Percentiles rank a stretch among this genome's conserved stretches.
These are phyloP conservation scores for Echeneis naucrates DNA, from an alignment of 2,797 vertebrate species.

Conservation along the genomic window DNA sequence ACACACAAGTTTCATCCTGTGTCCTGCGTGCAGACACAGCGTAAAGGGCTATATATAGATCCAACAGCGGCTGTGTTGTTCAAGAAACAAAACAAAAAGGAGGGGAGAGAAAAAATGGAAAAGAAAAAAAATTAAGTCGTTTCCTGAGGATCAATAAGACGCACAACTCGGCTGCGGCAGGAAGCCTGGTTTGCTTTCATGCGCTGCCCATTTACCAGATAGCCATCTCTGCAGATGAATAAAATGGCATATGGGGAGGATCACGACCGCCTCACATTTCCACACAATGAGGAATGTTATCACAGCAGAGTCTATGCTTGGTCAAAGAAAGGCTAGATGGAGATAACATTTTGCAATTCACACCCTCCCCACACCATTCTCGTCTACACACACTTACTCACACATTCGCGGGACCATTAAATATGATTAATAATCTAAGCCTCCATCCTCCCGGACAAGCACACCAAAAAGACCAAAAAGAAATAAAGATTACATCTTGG, in stretches of 20 bases:
- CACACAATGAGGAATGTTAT: constrained; percentile 54
- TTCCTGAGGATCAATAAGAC: constrained; percentile 27
- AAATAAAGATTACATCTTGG: constrained; percentile 7
- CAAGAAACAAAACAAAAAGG: constrained; percentile 27
- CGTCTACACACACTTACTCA: too few relatives aligned
- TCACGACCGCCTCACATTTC: constrained; percentile 62
- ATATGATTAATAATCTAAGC: constrained; percentile 71
- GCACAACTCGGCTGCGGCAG: constrained; percentile 43
- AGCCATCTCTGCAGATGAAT: constrained; percentile 70
- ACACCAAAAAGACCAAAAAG: constrained; percentile 19
- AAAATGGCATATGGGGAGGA: constrained; percentile 60
- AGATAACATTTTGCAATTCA: constrained; percentile 59
- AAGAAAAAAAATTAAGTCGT: constrained; percentile 14
- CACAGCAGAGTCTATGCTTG: constrained; percentile 38
- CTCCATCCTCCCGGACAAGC: constrained; percentile 38
- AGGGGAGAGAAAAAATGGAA: too few relatives aligned
- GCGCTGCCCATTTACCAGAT: constrained; percentile 63
- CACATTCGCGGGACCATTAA: constrained; percentile 65
- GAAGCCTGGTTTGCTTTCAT: constrained; percentile 21
- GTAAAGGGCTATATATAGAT: constrained; percentile 53
- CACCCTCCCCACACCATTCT: neutral
- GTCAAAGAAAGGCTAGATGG: constrained; percentile 56
- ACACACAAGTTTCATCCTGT: constrained; percentile 49
- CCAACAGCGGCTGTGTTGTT: constrained; percentile 29
- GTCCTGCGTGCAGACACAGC: constrained; percentile 49